These are phyloP conservation scores for Diploptera punctata DNA, from an alignment of 2,888 invertebrate genomes.

Conservation along the genomic window DNA sequence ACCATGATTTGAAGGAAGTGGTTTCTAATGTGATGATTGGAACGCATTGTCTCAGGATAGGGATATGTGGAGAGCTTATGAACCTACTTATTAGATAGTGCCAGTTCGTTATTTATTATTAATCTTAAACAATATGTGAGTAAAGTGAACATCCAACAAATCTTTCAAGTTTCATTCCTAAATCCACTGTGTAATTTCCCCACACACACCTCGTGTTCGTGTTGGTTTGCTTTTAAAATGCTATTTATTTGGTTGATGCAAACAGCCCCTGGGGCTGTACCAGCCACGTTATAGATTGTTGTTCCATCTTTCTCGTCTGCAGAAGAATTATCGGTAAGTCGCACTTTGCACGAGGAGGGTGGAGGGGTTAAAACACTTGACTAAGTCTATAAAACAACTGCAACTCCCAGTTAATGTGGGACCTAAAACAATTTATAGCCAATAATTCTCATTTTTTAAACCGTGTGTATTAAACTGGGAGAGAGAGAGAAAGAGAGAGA, in stretches of 20 bases:
- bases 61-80: no score
- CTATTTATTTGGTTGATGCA: not conserved
- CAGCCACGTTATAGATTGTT: not conserved
- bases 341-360: not conserved
- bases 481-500: not conserved
- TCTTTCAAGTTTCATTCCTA: not conserved
- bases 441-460: constrained; percentile 31
- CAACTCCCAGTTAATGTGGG: constrained; percentile 12
- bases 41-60: no score
- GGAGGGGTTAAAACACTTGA: constrained; percentile 23
- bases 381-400: constrained; percentile 26
- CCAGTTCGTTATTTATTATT: no score
- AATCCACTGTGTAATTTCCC: no score
- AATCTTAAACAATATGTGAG: no score
- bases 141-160: not conserved
- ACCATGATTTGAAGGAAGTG: no score
- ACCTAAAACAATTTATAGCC: constrained; percentile 34
- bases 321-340: constrained; percentile 25
- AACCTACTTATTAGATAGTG: no score
- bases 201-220: not conserved
- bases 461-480: constrained; percentile 25
- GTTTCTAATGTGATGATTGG: no score
- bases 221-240: not conserved
- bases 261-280: not conserved
- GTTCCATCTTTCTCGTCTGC: constrained; percentile 4